Percentiles rank a stretch among this genome's conserved stretches.
These are phyloP conservation scores for Listrodromus nycthemerus DNA, from an alignment of 2,888 invertebrate genomes.

Conservation along the genomic window DNA sequence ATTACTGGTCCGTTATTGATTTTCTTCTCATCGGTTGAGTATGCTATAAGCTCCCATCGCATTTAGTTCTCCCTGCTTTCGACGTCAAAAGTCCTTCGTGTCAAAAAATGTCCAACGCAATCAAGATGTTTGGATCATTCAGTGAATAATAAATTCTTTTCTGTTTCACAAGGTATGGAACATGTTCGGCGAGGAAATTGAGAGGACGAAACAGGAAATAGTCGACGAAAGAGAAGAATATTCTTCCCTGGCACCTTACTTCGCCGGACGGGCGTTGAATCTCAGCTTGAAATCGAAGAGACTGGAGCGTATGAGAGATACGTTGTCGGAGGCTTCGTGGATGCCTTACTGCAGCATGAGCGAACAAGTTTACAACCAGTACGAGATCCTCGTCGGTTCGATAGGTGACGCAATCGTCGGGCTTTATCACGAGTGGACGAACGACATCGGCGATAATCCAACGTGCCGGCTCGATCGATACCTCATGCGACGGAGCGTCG, in stretches of 20 bases:
- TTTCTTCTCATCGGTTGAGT: conserved; percentile 6
- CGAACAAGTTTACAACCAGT: conserved; percentile 90
- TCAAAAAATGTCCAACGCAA: background rate
- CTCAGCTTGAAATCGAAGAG: conserved; percentile 89
- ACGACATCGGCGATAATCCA: conserved; percentile 87
- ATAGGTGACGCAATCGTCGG: conserved; percentile 86
- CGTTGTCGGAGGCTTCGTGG: conserved; percentile 91
- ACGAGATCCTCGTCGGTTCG: conserved; percentile 87
- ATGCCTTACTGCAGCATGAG: conserved; percentile 90
- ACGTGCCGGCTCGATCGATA: conserved; percentile 88
- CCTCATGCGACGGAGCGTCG: conserved; percentile 89
- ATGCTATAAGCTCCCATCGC: background rate
- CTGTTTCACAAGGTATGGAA: conserved; percentile 87
- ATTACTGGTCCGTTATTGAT: conserved; percentile 12
- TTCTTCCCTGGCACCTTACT: conserved; percentile 89
- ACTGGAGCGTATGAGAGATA: conserved; percentile 87
- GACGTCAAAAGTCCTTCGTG: background rate
- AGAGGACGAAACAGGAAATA: conserved; percentile 90
- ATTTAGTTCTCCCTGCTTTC: background rate
- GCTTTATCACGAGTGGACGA: conserved; percentile 86
- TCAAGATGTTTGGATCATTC: background rate
- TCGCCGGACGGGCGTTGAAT: conserved; percentile 90
- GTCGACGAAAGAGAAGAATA: conserved; percentile 87
- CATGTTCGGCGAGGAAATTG: conserved; percentile 91
- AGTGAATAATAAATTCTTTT: background rate